phyloP scores from a whole-genome alignment of 2,888 invertebrate genomes.

The Molanna angustata region DNA sequence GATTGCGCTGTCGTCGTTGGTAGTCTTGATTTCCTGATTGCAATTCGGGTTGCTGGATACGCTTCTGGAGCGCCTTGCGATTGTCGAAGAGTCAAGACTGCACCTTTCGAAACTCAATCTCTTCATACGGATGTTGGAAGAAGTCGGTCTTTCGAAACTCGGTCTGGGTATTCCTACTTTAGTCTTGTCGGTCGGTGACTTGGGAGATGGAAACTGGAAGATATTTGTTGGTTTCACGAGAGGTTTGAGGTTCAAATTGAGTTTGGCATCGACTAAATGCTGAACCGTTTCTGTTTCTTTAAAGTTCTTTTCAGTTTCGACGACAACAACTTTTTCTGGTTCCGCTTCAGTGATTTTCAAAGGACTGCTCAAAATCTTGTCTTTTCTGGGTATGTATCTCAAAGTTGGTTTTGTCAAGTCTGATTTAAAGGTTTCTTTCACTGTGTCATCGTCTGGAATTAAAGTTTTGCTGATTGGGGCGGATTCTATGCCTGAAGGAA shows the following conservation, averaged over 20 bases:
- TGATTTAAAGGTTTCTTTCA: neutral
- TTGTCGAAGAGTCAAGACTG: conserved; percentile 49
- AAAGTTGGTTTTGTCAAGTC: conserved; percentile 3
- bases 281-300: neutral
- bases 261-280: conserved; percentile 14
- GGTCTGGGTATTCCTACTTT: conserved; percentile 27
- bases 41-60: conserved; percentile 30
- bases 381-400: conserved; percentile 6
- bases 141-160: conserved; percentile 35
- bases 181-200: conserved; percentile 18
- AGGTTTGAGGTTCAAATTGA: conserved; percentile 15
- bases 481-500: neutral
- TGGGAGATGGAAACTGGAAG: conserved; percentile 16
- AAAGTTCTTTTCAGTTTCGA: conserved; percentile 5
- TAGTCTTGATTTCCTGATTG: conserved; percentile 39
- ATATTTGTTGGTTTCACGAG: conserved; percentile 13
- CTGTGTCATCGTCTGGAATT: neutral
- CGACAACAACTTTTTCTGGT: neutral
- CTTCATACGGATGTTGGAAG: conserved; percentile 49
- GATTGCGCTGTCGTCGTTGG: conserved; percentile 29
- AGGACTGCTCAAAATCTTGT: conserved; percentile 3
- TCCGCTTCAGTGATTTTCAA: conserved; percentile 15
- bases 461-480: too few species aligned
- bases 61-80: conserved; percentile 41
- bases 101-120: conserved; percentile 51